phyloP scores from a whole-genome alignment of 30 jellyfish, hydroid and myxozoan genomes.

The Euphysa ruthae region DNA sequence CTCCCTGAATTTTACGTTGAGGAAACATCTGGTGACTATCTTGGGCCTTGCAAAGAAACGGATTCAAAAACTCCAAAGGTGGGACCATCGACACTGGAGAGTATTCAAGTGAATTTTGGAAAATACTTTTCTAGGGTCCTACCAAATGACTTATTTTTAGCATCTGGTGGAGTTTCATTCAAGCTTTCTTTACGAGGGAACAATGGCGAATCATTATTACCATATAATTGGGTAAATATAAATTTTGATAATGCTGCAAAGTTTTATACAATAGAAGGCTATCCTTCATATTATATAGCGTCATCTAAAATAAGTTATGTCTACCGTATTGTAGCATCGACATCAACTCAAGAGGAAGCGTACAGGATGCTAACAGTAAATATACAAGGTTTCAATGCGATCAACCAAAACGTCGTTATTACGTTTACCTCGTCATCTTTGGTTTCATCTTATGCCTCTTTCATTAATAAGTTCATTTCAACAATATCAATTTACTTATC shows the following conservation, averaged over 20 bases:
- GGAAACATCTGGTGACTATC: background rate
- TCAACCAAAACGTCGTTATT: background rate
- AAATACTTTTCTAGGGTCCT: slow-evolving; percentile 30
- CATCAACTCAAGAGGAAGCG: slow-evolving; percentile 1
- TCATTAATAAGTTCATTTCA: background rate
- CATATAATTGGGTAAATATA: slow-evolving; percentile 6
- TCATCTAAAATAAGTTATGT: background rate
- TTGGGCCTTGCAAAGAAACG: slow-evolving; percentile 23
- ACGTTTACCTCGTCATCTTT: background rate
- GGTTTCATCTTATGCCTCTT: background rate
- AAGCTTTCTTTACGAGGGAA: background rate
- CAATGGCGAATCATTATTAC: background rate
- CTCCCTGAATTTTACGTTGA: slow-evolving; percentile 43
- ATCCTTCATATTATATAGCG: slow-evolving; percentile 8
- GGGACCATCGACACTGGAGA: slow-evolving; percentile 4
- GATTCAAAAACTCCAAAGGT: slow-evolving; percentile 46
- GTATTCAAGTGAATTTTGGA: slow-evolving; percentile 25
- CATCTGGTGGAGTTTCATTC: slow-evolving; percentile 18
- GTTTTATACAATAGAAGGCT: slow-evolving; percentile 14
- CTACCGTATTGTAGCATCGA: slow-evolving; percentile 17
- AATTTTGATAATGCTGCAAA: slow-evolving; percentile 3
- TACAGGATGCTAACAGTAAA: background rate
- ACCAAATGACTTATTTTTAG: slow-evolving; percentile 27
- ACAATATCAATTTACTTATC: background rate
- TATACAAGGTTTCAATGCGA: background rate